These are phyloP conservation scores for Patiria miniata DNA, from an alignment of 35 echinoderm and acorn worm genomes.

Conservation along the genomic window DNA sequence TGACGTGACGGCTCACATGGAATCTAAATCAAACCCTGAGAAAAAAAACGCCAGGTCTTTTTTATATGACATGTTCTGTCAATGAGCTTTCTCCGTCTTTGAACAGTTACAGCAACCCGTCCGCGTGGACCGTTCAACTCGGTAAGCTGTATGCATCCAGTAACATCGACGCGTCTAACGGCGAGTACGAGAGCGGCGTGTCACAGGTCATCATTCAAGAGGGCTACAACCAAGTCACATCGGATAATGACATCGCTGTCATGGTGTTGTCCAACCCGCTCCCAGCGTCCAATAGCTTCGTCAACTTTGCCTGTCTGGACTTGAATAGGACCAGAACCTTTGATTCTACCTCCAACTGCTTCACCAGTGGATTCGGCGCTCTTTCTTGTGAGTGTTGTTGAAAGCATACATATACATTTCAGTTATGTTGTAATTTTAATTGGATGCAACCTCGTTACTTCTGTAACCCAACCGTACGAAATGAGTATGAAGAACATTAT, in stretches of 20 bases:
- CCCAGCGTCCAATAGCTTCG: conserved; percentile 2
- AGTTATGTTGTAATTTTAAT: neutral
- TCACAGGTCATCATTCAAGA: conserved; percentile 53
- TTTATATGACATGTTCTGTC: too few species aligned
- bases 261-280: conserved; percentile 51
- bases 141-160: conserved; percentile 38
- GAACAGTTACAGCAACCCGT: neutral
- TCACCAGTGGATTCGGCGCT: conserved; percentile 70
- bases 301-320: conserved; percentile 75
- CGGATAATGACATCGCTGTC: conserved; percentile 68
- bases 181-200: conserved; percentile 2
- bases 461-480: too few species aligned
- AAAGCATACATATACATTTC: too few species aligned
- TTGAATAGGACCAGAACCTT: neutral
- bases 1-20: too few species aligned
- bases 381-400: conserved; percentile 59
- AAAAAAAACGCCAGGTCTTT: too few species aligned
- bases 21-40: too few species aligned
- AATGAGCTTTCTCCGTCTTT: too few species aligned
- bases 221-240: neutral
- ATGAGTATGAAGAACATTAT: too few species aligned
- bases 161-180: neutral
- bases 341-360: conserved; percentile 44
- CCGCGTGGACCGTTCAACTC: conserved; percentile 70
- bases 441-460: neutral